Base-by-base conservation (phyloP, 64 coral and sea anemone species). In the Orbicella faveolata region DNA sequence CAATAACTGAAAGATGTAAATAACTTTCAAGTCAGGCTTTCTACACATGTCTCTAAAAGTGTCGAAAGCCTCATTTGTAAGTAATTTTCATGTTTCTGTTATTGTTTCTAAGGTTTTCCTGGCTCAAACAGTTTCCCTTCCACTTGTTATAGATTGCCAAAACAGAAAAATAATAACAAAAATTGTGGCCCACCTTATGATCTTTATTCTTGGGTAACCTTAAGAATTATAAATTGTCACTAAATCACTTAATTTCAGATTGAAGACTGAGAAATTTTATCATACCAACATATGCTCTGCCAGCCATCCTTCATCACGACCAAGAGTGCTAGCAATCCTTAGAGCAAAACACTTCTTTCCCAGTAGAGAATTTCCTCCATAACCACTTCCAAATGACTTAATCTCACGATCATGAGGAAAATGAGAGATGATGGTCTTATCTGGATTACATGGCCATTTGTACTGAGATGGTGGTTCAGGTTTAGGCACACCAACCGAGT, bases 311-410 rank as follows among this genome's bases (percentile, higher is more conserved):
- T 98, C 96, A 94, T 95, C 93, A 78, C 90, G 74, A 23, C 90
- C 96, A 90, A 98, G 90, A 30, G 86, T 87, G 63, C 88, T 89
- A 12, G 96, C 96, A 88, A 98, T 98, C 68, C 93, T 87, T 48
- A 98, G 73, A 74, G 96, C 93, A 98, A 98, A 98, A 23, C 96
- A 98, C 11, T 98, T 98, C 88, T 98, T 98, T 11, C 96, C 96
- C 67, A 98, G 75, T 21, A 98, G 90, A 66, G 96, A 98, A 36
- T 98, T 98, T 57, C 96, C 96, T 83, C 96, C 96, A 93, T 98
- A 98, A 48, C 96, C 96, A 93, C 96, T 98, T 6, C 96, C 96
- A 90, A 66, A 98, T 20, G 96, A 98, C 17, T 92, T 98, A 75
- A 98, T 95, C 72, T 98, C 93, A 21, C 96, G 90, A 35, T 90